These are phyloP conservation scores for Hoplodrina ambigua DNA, from an alignment of 2,888 invertebrate species.

Conservation along the genomic window DNA sequence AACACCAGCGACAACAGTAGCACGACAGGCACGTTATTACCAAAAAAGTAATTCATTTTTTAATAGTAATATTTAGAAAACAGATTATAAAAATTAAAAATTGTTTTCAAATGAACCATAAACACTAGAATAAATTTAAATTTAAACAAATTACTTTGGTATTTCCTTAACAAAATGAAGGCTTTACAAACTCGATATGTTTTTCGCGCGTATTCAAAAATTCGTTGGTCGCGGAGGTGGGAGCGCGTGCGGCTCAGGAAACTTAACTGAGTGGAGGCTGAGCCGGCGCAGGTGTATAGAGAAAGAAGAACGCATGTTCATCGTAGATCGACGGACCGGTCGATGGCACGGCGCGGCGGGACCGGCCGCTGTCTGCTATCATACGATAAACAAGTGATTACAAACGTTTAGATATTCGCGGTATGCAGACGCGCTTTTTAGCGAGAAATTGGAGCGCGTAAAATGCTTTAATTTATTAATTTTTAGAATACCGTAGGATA, in stretches of 20 bases:
- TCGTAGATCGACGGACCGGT: conserved; percentile 72
- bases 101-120: conserved; percentile 14
- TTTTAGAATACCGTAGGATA: neutral
- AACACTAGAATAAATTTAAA: conserved; percentile 37
- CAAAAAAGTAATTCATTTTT: conserved; percentile 81
- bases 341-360: conserved; percentile 65
- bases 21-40: conserved; percentile 82
- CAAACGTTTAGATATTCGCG: conserved; percentile 50
- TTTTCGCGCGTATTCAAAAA: conserved; percentile 78
- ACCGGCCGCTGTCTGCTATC: conserved; percentile 68
- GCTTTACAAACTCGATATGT: conserved; percentile 72
- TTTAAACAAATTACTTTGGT: conserved; percentile 24
- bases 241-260: conserved; percentile 81
- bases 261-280: conserved; percentile 80
- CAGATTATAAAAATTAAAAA: neutral
- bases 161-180: conserved; percentile 12
- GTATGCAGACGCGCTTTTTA: conserved; percentile 30
- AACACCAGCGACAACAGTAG: conserved; percentile 83
- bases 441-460: conserved; percentile 34
- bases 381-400: conserved; percentile 59
- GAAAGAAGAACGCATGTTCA: conserved; percentile 72
- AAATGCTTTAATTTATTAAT: neutral
- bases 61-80: conserved; percentile 10
- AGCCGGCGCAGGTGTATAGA: conserved; percentile 74
- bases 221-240: conserved; percentile 71